These are phyloP conservation scores for Microhierax caerulescens DNA, from an alignment of 2,797 vertebrate genomes.

Conservation along the genomic window DNA sequence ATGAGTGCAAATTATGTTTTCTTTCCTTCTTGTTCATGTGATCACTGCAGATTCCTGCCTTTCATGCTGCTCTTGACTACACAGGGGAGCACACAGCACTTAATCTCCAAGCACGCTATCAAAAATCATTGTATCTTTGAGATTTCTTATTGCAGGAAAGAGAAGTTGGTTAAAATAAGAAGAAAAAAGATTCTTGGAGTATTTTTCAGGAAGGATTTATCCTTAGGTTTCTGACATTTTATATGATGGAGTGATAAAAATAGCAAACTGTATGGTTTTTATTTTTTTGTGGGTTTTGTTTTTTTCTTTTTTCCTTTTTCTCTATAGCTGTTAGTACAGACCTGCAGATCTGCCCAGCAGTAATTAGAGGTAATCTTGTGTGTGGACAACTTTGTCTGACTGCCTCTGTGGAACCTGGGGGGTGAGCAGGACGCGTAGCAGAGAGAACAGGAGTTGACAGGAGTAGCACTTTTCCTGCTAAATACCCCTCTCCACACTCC, in stretches of 20 bases:
- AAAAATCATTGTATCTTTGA: not conserved
- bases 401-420: not conserved
- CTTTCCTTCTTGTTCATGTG: not conserved
- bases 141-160: not conserved
- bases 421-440: not conserved
- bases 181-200: not conserved
- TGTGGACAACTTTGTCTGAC: not conserved
- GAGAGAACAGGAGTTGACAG: not conserved
- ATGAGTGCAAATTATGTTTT: not conserved
- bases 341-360: not conserved
- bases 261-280: not conserved
- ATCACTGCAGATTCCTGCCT: not conserved
- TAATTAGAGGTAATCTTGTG: not conserved
- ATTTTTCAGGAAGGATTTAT: not conserved
- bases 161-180: not conserved
- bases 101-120: not conserved
- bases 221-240: not conserved
- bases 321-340: not conserved
- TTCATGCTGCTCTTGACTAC: not conserved
- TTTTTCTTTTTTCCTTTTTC: not conserved
- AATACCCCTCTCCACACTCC: not conserved
- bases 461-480: not conserved
- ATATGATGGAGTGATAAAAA: not conserved
- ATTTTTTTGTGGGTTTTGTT: not conserved
- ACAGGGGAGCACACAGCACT: not conserved